phyloP scores from a whole-genome alignment of 2,113 vertebrate genomes.

The Varanus salvator region DNA sequence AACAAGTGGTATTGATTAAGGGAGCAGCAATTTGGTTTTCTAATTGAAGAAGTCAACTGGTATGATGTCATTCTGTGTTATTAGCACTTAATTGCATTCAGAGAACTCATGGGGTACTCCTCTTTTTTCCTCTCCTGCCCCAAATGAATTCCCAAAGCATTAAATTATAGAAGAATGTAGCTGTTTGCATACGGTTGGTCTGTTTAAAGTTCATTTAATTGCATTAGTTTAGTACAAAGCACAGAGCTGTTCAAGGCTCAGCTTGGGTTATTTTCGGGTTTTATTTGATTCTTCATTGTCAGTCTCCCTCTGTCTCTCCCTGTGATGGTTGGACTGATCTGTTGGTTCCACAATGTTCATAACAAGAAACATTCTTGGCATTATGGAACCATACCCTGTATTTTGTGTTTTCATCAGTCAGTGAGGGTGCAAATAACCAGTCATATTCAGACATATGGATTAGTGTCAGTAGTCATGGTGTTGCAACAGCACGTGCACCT shows the following conservation, averaged over 20 bases:
- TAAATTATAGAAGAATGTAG: conserved; percentile 67
- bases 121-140: conserved; percentile 38
- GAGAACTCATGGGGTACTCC: conserved; percentile 53
- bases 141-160: conserved; percentile 61
- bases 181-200: conserved; percentile 59
- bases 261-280: conserved; percentile 46
- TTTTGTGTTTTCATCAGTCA: conserved; percentile 22
- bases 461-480: background rate
- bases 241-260: conserved; percentile 50
- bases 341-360: conserved; percentile 36
- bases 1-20: conserved; percentile 75
- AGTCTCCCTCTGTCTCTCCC: conserved; percentile 58
- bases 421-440: background rate
- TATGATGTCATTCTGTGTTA: conserved; percentile 71
- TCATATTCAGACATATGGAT: background rate
- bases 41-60: conserved; percentile 71
- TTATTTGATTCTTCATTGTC: conserved; percentile 51
- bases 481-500: background rate
- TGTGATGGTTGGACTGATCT: conserved; percentile 39
- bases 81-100: conserved; percentile 74
- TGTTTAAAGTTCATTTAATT: conserved; percentile 74
- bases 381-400: background rate
- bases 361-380: conserved; percentile 48
- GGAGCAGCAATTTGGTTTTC: conserved; percentile 68
- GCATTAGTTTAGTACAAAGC: conserved; percentile 70